phyloP scores from a whole-genome alignment of 2,113 vertebrate genomes.

The Leucosticte australis region DNA sequence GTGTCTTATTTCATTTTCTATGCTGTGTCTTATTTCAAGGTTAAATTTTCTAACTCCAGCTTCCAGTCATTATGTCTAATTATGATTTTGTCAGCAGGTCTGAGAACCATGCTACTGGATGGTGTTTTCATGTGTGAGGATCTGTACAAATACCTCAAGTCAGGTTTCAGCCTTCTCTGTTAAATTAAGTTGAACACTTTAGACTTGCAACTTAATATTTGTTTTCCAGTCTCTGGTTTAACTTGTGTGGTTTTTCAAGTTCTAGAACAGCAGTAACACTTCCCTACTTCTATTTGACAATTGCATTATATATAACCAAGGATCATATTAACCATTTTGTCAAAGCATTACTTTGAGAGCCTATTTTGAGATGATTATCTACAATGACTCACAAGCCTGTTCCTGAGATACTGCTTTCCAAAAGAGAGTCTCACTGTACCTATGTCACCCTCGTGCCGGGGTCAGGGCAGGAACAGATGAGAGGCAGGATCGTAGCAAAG shows the following conservation, averaged over 20 bases:
- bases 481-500: no score
- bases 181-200: neutral
- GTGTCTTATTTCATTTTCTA: neutral
- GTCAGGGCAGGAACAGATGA: no score
- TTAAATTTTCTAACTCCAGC: neutral
- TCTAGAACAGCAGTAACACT: neutral
- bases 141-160: neutral
- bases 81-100: neutral
- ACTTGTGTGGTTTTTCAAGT: neutral
- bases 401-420: neutral
- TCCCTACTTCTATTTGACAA: neutral
- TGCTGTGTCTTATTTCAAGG: neutral
- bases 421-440: neutral
- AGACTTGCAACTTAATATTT: neutral
- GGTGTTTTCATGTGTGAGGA: neutral
- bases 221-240: neutral
- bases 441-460: no score
- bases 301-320: neutral
- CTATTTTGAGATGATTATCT: neutral
- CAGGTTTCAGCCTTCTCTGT: neutral
- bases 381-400: neutral
- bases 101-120: neutral
- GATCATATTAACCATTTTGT: neutral
- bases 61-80: slow-evolving; percentile 1
- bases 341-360: neutral